These are phyloP conservation scores for Erebia palarica DNA, from an alignment of 2,888 invertebrate genomes.

Conservation along the genomic window DNA sequence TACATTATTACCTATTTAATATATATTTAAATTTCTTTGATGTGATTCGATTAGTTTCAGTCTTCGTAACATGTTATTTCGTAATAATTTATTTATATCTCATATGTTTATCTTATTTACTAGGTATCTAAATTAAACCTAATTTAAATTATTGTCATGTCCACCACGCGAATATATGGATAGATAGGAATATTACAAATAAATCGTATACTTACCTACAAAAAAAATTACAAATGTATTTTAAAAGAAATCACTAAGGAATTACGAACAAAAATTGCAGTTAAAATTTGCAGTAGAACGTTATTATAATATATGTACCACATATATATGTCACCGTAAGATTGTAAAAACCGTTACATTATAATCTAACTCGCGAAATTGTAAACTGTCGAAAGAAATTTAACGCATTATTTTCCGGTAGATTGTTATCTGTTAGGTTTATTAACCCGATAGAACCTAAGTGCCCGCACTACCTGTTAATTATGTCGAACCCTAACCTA, in stretches of 20 bases:
- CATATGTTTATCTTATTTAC: background rate
- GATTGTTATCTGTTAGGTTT: too few relatives aligned
- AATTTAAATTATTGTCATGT: background rate
- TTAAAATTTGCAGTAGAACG: background rate
- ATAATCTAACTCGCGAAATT: too few relatives aligned
- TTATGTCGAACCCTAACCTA: too few relatives aligned
- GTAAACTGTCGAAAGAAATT: too few relatives aligned
- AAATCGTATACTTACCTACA: too few relatives aligned
- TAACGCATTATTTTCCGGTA: too few relatives aligned
- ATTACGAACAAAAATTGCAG: background rate
- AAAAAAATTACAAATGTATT: too few relatives aligned
- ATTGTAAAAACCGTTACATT: too few relatives aligned
- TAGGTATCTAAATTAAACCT: too few relatives aligned
- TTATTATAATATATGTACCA: background rate
- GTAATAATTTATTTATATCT: background rate
- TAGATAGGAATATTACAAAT: background rate
- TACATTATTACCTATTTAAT: background rate
- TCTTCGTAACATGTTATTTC: conserved; percentile 19
- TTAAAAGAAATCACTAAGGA: background rate
- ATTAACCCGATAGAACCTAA: too few relatives aligned
- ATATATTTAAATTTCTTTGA: conserved; percentile 1
- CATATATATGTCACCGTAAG: too few relatives aligned
- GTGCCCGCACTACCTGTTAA: too few relatives aligned
- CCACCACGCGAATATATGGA: background rate
- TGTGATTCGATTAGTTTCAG: conserved; percentile 33